phyloP scores from a whole-genome alignment of 1,140 invertebrate species.

The Calosoma granatense region DNA sequence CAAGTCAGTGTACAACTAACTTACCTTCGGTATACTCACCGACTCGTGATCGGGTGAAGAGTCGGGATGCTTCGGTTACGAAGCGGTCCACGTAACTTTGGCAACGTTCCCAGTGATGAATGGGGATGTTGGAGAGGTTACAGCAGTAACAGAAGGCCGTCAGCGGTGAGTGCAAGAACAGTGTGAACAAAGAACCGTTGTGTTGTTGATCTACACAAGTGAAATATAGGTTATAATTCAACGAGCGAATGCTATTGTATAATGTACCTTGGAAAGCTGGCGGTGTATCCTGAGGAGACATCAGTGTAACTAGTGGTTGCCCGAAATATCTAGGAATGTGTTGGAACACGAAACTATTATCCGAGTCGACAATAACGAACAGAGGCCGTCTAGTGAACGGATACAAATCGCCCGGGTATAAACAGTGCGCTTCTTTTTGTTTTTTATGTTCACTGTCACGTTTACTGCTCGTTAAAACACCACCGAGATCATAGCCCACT shows the following conservation, averaged over 20 bases:
- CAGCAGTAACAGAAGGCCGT: slow-evolving; percentile 89
- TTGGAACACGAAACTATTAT: slow-evolving; percentile 91
- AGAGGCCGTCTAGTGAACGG: slow-evolving; percentile 86
- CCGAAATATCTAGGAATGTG: slow-evolving; percentile 88
- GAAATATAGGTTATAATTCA: slow-evolving; percentile 14
- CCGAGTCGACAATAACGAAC: slow-evolving; percentile 89
- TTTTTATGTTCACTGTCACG: slow-evolving; percentile 55
- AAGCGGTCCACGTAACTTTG: slow-evolving; percentile 82
- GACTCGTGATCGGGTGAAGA: slow-evolving; percentile 72
- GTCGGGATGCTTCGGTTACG: slow-evolving; percentile 74
- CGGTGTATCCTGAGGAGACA: slow-evolving; percentile 88
- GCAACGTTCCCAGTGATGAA: slow-evolving; percentile 84
- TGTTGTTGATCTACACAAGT: slow-evolving; percentile 68
- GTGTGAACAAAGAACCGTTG: slow-evolving; percentile 87
- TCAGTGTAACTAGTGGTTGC: slow-evolving; percentile 86
- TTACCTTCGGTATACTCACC: slow-evolving; percentile 48
- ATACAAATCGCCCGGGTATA: slow-evolving; percentile 89
- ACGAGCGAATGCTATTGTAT: not conserved
- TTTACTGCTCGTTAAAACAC: slow-evolving; percentile 78
- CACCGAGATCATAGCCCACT: slow-evolving; percentile 89
- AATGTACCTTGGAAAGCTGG: slow-evolving; percentile 64
- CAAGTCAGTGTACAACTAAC: slow-evolving; percentile 11
- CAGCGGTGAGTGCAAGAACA: slow-evolving; percentile 90
- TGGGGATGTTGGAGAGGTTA: slow-evolving; percentile 74
- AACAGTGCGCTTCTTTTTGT: slow-evolving; percentile 70